Evolutionary conservation across 2,888 invertebrate genomes (phyloP), one percentile per base, ranked within the genome.

Genomic region (Heliconius aoede): DNA sequence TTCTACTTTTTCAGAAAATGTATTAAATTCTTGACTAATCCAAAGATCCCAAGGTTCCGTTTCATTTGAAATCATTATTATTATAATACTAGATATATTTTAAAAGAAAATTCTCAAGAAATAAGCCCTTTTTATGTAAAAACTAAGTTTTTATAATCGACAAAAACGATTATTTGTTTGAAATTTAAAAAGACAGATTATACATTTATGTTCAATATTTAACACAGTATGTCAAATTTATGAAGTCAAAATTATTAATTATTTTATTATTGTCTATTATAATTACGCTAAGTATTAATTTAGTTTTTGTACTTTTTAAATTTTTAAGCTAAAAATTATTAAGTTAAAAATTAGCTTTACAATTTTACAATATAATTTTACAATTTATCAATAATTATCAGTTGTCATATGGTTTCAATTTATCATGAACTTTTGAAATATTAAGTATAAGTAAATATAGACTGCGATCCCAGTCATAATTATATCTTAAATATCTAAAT

Each of bases 1-100:
- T 60, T 90, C 89, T 9, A 90, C 77, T 73, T 81, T 84, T 46
- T 85, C 84, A 73, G 82, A 87, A 78, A 91, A 88, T 7, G 81
- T 80, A 72, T 91, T 86, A n/a, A 90, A 78, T 64, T 87, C 82
- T 36, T 86, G 85, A 13, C 81, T 79, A 26, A 89, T 74, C n/a
- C 79, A 79, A 13, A 82, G 73, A 79, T 80, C 86, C 86, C 85
- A 87, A 1, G 81, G 77, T 65, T 87, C 85, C 76, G 85, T 85
- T 32, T 73, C 58, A 65, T 67, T 46, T 26, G 74, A 21, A 40
- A n/a, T 60, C 74, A 80, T 81, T 74, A 60, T 76, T 69, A 58
- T 51, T n/a, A 15, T 30, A 4, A 18, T 24, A 40, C 24, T 8
- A 8, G 24, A 36, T 36, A 15, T 36, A 15, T 24, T 40, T 65